Conservation (phyloP, 2,113 vertebrate species). For the Mormoops blainvillei region DNA sequence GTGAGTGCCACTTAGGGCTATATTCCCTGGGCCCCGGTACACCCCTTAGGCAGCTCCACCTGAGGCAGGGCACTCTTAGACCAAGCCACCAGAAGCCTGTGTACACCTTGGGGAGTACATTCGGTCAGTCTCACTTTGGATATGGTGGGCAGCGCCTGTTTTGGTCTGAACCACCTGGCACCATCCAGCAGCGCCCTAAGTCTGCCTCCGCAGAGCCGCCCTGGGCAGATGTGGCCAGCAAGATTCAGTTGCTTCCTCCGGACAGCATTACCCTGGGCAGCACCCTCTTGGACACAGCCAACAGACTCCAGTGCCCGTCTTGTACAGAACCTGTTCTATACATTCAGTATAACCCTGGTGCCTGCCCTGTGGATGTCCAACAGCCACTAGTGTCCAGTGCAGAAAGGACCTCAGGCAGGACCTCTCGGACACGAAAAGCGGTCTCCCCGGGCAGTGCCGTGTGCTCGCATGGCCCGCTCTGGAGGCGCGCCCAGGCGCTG, state of each 20-base stretch:
- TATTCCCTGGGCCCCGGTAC: not conserved
- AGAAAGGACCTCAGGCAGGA: not conserved
- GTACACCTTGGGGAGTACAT: not conserved
- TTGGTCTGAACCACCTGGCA: not conserved
- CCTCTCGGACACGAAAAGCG: not conserved
- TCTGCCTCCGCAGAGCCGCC: not conserved
- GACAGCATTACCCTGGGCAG: not conserved
- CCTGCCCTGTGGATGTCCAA: not conserved
- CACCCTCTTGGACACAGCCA: not conserved
- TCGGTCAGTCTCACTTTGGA: not conserved
- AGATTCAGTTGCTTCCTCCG: not conserved
- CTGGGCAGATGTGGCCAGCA: not conserved
- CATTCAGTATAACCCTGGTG: not conserved
- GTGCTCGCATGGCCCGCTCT: conserved; percentile 7
- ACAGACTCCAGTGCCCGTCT: not conserved
- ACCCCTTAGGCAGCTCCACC: not conserved
- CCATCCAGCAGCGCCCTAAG: not conserved
- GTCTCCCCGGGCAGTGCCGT: not conserved
- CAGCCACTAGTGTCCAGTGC: not conserved
- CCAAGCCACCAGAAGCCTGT: not conserved
- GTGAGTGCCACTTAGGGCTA: not conserved
- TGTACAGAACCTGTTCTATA: not conserved
- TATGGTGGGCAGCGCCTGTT: not conserved
- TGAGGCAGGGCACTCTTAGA: not conserved
- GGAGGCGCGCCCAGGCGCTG: not conserved